Base-by-base conservation (phyloP, 2,888 invertebrate genomes). In the Ichneumon xanthorius region DNA sequence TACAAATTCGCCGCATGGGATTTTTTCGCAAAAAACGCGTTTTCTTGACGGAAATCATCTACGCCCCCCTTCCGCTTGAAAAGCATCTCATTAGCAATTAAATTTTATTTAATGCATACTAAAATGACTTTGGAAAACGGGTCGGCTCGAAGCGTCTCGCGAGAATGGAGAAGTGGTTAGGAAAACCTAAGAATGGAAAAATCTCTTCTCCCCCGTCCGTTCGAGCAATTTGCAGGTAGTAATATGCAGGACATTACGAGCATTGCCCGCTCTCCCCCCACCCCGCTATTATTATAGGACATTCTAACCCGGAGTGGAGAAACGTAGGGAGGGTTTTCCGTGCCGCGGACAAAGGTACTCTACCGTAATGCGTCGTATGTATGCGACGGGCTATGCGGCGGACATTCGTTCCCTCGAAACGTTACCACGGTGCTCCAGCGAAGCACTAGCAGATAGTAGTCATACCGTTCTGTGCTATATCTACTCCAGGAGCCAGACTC, bases 331-430 rank as follows among this genome's bases (percentile, higher is more conserved):
- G 40, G 75, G 55, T 76, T 77, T 80, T 72, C 63, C 53, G 65
- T 71, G 61, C 63, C 65, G 65, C 73, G 71, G 80, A 37, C 80
- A 70, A 76, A 61, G 80, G 72, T 80, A 70, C 72, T 68, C 22
- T n/a, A 40, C 37, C 75, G 83, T 90, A 90, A 90, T 90, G 86
- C 88, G 87, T 90, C 89, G 89, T 90, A 89, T 89, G 84, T 90
- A 90, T 90, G 90, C 90, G 89, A 81, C 86, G 85, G 82, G 85
- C 86, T 89, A 89, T 90, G 88, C 89, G 86, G 84, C 86, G 88
- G 84, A 86, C 86, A 85, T 88, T 88, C 87, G 85, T 88, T 88
- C 86, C 87, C 88, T 76, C 58, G 78, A 86, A 87, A 86, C 84
- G 82, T 82, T 79, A 45, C 75, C 77, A 77, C 40, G 22, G 30